Percentiles rank a stretch among this genome's conserved stretches.
phyloP scores from a whole-genome alignment of 2,113 vertebrate genomes.

The Phalacrocorax carbo region DNA sequence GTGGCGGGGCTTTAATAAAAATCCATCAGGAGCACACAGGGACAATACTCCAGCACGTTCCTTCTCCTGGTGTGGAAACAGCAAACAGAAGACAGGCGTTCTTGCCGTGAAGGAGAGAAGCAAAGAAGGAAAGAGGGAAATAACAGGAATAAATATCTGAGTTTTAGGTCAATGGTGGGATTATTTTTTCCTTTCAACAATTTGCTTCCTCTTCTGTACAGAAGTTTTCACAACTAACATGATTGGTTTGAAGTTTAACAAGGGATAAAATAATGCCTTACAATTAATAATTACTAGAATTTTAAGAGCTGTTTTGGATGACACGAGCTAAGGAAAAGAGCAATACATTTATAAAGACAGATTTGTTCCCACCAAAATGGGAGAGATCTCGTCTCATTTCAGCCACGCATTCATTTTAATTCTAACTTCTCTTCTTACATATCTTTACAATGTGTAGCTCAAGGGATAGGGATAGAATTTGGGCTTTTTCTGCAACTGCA shows the following conservation, averaged over 20 bases:
- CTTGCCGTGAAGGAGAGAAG: neutral
- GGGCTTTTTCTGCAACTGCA: neutral
- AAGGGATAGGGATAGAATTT: neutral
- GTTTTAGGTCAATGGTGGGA: neutral
- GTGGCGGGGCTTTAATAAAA: neutral
- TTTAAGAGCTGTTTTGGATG: neutral
- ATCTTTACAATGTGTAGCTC: accelerated
- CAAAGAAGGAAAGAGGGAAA: neutral
- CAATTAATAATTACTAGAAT: neutral
- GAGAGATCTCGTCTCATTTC: neutral
- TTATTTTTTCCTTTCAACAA: neutral
- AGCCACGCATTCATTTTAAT: neutral
- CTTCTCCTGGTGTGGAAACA: neutral
- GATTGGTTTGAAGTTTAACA: neutral
- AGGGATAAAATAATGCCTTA: neutral
- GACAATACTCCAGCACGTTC: neutral
- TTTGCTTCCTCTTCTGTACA: accelerated
- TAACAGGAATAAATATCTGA: neutral
- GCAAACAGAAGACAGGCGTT: neutral
- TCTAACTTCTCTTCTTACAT: neutral
- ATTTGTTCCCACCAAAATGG: neutral
- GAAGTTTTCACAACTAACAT: neutral
- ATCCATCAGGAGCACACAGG: neutral
- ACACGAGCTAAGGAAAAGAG: neutral
- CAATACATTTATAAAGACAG: neutral